phyloP scores from a whole-genome alignment of 2,113 vertebrate genomes.

The Gambusia affinis region DNA sequence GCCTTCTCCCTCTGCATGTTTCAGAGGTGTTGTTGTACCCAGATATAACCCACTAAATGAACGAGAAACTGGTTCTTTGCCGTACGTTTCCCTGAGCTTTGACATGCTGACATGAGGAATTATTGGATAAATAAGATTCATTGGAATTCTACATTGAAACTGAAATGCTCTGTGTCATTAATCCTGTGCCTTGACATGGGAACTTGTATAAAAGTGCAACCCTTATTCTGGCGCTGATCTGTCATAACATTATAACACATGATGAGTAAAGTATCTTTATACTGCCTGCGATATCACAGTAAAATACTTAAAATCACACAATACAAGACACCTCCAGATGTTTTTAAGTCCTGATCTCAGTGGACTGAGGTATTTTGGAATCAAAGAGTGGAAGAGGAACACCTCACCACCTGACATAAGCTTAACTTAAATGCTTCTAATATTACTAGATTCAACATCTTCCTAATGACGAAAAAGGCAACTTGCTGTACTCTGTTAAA shows the following conservation, averaged over 20 bases:
- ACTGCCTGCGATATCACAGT: not conserved
- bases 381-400: not conserved
- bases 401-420: not conserved
- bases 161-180: constrained; percentile 31
- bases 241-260: not conserved
- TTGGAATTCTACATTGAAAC: constrained; percentile 41
- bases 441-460: not conserved
- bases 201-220: constrained; percentile 43
- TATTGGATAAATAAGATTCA: constrained; percentile 49
- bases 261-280: not conserved
- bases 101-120: constrained; percentile 53
- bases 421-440: not conserved
- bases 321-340: not conserved
- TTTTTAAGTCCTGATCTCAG: not conserved
- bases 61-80: constrained; percentile 46
- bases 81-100: constrained; percentile 55
- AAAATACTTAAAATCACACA: not conserved
- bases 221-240: constrained; percentile 12
- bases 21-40: constrained; percentile 73
- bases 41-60: constrained; percentile 71
- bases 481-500: not conserved
- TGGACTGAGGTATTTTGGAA: not conserved
- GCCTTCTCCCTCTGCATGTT: constrained; percentile 31
- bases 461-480: not conserved
- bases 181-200: constrained; percentile 49